Evolutionary conservation across 1,140 invertebrate genomes (phyloP), one percentile per base, ranked within the genome.

Genomic region (Nomia melanderi): DNA sequence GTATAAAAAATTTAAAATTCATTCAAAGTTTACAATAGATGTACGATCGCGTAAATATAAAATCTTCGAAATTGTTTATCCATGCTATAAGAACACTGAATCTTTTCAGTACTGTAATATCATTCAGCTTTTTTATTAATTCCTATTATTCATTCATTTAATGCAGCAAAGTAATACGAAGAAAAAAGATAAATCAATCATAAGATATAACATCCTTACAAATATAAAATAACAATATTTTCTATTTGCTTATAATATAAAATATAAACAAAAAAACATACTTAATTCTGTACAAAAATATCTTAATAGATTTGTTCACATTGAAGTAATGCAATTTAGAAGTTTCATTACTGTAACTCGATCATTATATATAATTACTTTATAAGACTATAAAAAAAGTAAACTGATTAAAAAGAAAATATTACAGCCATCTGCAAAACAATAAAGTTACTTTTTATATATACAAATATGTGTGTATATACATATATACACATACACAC

Each of bases 271-370:
- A 57, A 69, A n/a, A 57, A 69, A n/a, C 12, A 69, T 57, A 41
- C 41, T 69, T 57, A 36, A 54, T 31, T 70, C 25, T 59, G 56
- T 33, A 59, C 39, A 44, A 56, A 71, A 71, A 56, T 62, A 25
- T 41, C 31, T 50, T 75, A 27, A 67, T 65, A 56, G 23, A 47
- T 64, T 54, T 57, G n/a, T 79, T 53, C 67, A 65, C 47, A 31
- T 82, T 83, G 62, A 50, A 67, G 3, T 20, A n/a, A 41, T 57
- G 67, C 54, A 44, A 23, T 25, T 59, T 31, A 11, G 9, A 70
- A 31, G 6, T 47, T 59, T 25, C 29, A 44, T 33, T 50, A 50
- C 54, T 0, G 20, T 6, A 33, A 54, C 8, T 39, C 20, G 9
- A 25, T 54, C 33, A 54, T 36, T 9, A 53, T 54, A 54, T 20